Conservation (phyloP, 1,140 invertebrate species). For the Sycophila sp. region DNA sequence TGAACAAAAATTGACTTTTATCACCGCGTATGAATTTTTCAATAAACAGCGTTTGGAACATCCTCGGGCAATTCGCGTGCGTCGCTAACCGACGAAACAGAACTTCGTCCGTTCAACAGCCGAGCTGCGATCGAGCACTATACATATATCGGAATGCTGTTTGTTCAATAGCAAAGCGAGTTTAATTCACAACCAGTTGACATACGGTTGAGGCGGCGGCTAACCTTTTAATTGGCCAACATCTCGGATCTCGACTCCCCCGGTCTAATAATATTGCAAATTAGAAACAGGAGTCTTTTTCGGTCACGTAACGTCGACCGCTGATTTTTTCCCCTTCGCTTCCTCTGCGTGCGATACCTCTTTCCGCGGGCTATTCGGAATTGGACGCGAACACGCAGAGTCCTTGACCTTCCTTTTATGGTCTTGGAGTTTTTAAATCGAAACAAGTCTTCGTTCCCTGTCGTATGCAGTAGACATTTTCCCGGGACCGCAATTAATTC, state of each 20-base stretch:
- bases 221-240: not conserved
- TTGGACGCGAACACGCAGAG: slow-evolving; percentile 13
- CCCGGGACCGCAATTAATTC: too few species aligned
- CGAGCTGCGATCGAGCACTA: too few species aligned
- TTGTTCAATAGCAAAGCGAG: not conserved
- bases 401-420: slow-evolving; percentile 13
- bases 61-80: too few species aligned
- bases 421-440: slow-evolving; percentile 18
- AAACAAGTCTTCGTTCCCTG: too few species aligned
- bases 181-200: not conserved
- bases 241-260: not conserved
- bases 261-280: slow-evolving; percentile 5
- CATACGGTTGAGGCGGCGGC: not conserved
- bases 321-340: not conserved
- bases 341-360: not conserved
- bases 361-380: not conserved
- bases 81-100: too few species aligned
- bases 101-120: too few species aligned
- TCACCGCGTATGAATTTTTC: too few species aligned
- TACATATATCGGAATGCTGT: not conserved
- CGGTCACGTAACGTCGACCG: not conserved
- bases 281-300: not conserved
- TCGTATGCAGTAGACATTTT: too few species aligned
- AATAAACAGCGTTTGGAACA: too few species aligned
- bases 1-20: too few species aligned